A percentile compares a stretch with the other conserved stretches of the same genome.
Conservation (phyloP, 2,888 invertebrate species). For the Dyspetes luteomarginatus region DNA sequence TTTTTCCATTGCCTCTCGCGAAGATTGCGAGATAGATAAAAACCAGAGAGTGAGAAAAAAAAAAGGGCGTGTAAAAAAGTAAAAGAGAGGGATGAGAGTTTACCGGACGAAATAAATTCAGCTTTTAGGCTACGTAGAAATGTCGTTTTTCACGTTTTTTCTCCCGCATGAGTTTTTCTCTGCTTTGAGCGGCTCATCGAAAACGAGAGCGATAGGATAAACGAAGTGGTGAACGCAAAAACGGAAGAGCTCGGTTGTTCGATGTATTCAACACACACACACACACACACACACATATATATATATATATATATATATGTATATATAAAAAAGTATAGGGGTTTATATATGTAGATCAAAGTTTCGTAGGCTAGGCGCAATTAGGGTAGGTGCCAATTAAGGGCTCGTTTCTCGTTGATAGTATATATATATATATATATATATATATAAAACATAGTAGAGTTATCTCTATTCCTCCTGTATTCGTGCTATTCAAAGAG, state of each 20-base stretch:
- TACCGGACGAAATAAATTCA: constrained; percentile 10
- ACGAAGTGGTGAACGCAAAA: constrained; percentile 21
- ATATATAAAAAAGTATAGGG: not conserved
- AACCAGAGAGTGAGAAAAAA: not conserved
- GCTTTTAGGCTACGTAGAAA: not conserved
- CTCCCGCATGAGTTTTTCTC: not conserved
- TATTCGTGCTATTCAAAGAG: constrained; percentile 26
- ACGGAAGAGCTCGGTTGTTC: constrained; percentile 17
- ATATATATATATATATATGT: not conserved
- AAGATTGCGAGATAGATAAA: not conserved
- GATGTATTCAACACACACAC: constrained; percentile 1
- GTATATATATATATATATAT: constrained; percentile 10
- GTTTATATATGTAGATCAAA: constrained; percentile 25
- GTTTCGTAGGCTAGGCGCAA: constrained; percentile 47
- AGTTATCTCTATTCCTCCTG: constrained; percentile 10
- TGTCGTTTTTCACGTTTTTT: constrained; percentile 19
- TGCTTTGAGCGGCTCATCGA: not conserved
- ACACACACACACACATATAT: not conserved
- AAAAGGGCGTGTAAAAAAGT: not conserved
- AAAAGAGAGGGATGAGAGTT: constrained; percentile 18
- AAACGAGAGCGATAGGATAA: constrained; percentile 15
- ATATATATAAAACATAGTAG: constrained; percentile 7
- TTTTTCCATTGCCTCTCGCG: not conserved
- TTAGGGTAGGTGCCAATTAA: constrained; percentile 63
- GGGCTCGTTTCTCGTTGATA: constrained; percentile 40